A percentile compares a stretch with the other conserved stretches of the same genome.
Conservation (phyloP, 2,113 vertebrate genomes). For the Eupsittula cactorum region DNA sequence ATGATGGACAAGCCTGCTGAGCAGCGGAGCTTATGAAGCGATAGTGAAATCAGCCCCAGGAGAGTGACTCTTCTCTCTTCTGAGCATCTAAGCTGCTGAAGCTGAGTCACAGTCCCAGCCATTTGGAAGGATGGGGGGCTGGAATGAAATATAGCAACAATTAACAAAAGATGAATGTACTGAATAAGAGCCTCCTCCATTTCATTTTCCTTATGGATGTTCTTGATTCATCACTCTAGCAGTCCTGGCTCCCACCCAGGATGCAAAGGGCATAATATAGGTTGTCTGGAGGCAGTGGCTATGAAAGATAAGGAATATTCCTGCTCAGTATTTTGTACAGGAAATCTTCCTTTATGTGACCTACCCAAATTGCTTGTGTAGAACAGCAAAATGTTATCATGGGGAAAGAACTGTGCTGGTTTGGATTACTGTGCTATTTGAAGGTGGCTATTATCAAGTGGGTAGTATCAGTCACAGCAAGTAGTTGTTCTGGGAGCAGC, state of each 20-base stretch:
- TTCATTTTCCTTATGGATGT: slow-evolving; percentile 56
- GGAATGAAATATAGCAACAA: slow-evolving; percentile 56
- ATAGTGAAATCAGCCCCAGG: background rate
- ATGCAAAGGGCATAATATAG: slow-evolving; percentile 11
- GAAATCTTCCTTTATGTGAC: background rate
- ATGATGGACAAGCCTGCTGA: background rate
- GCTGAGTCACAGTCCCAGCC: slow-evolving; percentile 38
- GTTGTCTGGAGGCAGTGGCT: slow-evolving; percentile 34
- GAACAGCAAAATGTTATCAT: background rate
- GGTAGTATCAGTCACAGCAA: background rate
- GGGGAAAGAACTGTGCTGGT: background rate
- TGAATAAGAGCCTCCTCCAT: slow-evolving; percentile 42
- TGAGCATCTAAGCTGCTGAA: background rate
- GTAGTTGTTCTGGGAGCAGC: background rate
- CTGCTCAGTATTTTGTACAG: background rate
- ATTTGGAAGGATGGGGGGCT: background rate
- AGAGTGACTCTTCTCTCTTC: slow-evolving; percentile 26
- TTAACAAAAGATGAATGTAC: slow-evolving; percentile 44
- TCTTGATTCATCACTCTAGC: slow-evolving; percentile 44
- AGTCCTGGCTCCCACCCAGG: slow-evolving; percentile 20
- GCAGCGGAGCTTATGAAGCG: background rate
- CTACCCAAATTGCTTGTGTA: background rate
- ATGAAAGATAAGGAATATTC: background rate
- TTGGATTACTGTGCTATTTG: slow-evolving; percentile 28
- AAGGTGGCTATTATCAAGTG: slow-evolving; percentile 5